These are phyloP conservation scores for Zeuzera pyrina DNA, from an alignment of 2,888 invertebrate species.

Conservation along the genomic window DNA sequence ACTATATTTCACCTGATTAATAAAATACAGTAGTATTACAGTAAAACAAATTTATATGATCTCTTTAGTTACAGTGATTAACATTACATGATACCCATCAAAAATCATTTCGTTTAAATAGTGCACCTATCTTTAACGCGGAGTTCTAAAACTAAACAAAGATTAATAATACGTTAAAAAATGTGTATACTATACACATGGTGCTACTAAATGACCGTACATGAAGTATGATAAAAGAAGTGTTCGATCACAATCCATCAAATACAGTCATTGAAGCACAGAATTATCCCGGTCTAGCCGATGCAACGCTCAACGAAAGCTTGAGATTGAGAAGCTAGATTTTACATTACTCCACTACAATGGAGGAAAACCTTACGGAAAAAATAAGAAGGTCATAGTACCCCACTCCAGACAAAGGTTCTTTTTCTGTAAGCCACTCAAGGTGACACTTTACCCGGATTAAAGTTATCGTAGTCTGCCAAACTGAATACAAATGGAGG, in stretches of 20 bases:
- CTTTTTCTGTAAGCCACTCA: constrained; percentile 64
- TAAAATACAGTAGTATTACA: too few relatives aligned
- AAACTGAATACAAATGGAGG: constrained; percentile 68
- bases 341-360: constrained; percentile 56
- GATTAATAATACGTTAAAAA: too few relatives aligned
- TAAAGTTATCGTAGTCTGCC: constrained; percentile 68
- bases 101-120: too few relatives aligned
- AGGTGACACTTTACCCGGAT: constrained; percentile 70
- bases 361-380: constrained; percentile 53
- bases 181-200: too few relatives aligned
- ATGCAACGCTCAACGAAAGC: too few relatives aligned
- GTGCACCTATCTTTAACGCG: too few relatives aligned
- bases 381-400: constrained; percentile 60
- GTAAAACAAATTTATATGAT: too few relatives aligned
- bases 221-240: constrained; percentile 58
- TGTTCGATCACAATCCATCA: constrained; percentile 65
- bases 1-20: too few relatives aligned
- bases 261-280: constrained; percentile 11
- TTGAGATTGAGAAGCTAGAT: constrained; percentile 48
- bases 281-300: too few relatives aligned
- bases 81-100: too few relatives aligned
- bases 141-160: too few relatives aligned
- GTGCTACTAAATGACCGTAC: constrained; percentile 51
- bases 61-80: too few relatives aligned
- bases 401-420: constrained; percentile 63